Evolutionary conservation across 2,888 invertebrate genomes (phyloP), one percentile per base, ranked within the genome.

Genomic region (Caenorhabditis sp.): DNA sequence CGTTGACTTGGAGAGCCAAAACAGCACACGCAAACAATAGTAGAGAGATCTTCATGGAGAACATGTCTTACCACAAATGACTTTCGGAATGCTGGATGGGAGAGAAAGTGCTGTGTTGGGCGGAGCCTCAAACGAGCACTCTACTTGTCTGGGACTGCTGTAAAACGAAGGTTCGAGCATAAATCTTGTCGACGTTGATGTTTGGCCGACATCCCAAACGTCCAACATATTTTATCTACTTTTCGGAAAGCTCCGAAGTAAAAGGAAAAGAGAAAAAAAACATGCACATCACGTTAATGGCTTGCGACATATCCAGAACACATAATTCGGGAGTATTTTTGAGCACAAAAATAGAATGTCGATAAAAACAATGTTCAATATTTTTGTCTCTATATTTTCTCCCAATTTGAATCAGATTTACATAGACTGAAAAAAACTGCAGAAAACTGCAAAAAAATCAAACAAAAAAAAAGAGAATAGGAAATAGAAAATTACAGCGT

Each of bases 171-270:
- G 32, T 50, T 69, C 26, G 53, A 53, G 50, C 32, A 74, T 67
- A 61, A 67, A 53, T 76, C 76, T 76, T 60, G 67, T 53, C 67
- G 67, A 51, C 44, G n/a, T 35, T 26, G 76, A 76, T 76, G 76
- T 74, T 74, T 74, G 74, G 65, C 53, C 74, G 51, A 65, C 74
- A 62, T 70, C 70, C 50, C 47, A 60, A n/a, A 60, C 69, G 69
- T 60, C 60, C 67, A 24, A 28, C 53, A 68, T 60, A 32, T 61
- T 61, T 51, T 20, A 47, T 71, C 40, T 40, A 56, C 18, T 37
- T 44, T 47, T 72, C 8, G n/a, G 55, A 18, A 22, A 20, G 47
- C 37, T 24, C 9, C 2, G 50, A 32, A 22, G 20, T 24, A 22
- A 37, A 20, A 20, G 20, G 35, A 40, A 53, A 53, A 22, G 61